phyloP scores from a whole-genome alignment of 2,888 invertebrate species.

The Heliconius cydno region DNA sequence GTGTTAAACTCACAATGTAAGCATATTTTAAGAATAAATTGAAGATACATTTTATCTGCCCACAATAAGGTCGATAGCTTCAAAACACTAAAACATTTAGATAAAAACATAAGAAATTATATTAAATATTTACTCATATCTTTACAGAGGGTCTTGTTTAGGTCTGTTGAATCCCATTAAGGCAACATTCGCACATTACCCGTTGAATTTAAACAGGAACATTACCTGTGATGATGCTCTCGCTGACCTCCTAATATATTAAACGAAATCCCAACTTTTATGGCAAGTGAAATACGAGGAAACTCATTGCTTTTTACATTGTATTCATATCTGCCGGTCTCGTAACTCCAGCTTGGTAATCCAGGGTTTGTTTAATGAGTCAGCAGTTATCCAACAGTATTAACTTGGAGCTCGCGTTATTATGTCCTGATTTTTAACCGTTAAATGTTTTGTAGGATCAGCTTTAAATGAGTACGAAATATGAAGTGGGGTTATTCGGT shows the following conservation, averaged over 20 bases:
- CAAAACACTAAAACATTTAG: constrained; percentile 1
- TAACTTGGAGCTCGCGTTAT: constrained; percentile 62
- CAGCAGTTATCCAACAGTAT: constrained; percentile 68
- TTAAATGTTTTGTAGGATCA: constrained; percentile 45
- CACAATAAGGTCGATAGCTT: not conserved
- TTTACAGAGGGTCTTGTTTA: constrained; percentile 25
- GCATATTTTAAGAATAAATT: not conserved
- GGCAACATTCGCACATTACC: constrained; percentile 22
- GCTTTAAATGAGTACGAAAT: constrained; percentile 28
- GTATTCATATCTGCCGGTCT: constrained; percentile 74
- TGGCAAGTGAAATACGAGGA: constrained; percentile 74
- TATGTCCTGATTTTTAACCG: constrained; percentile 61
- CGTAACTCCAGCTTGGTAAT: constrained; percentile 78
- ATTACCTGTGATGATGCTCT: constrained; percentile 49
- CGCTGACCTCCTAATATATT: constrained; percentile 49
- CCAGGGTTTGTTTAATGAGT: constrained; percentile 74
- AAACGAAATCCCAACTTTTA: constrained; percentile 67
- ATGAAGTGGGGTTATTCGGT: constrained; percentile 26
- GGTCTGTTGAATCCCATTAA: constrained; percentile 26
- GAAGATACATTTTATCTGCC: not conserved
- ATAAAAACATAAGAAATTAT: constrained; percentile 22
- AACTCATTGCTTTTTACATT: constrained; percentile 78
- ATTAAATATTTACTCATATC: constrained; percentile 23
- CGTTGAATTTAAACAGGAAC: constrained; percentile 40
- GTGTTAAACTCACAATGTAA: not conserved